Base-by-base conservation (phyloP, 1,140 invertebrate species). In the Heliconius melpomene region DNA sequence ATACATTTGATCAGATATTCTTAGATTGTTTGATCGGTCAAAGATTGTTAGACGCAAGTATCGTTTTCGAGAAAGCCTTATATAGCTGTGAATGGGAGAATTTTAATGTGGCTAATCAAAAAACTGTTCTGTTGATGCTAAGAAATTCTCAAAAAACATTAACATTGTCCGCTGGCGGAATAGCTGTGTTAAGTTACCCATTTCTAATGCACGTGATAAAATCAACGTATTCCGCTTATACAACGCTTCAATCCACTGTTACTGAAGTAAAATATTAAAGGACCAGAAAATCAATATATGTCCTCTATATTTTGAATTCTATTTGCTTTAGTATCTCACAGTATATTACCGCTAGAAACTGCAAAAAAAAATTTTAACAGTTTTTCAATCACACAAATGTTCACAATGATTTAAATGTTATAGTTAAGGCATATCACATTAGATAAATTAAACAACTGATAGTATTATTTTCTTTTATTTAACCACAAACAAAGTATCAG, bases 81-180 rank as follows among this genome's bases (percentile, higher is more conserved):
- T 93, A 91, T 54, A 80, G 81, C 46, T 89, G 89, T 26, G 83
- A 87, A 75, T 93, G 91, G 91, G 90, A 93, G 74, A 86, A 87
- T 40, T 92, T 88, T 70, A 77, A 88, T 79, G 79, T 74, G 0
- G 36, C 77, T 0, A 91, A 91, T 57, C 88, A 82, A 84, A 91
- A 83, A 75, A 89, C 84, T 13, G 84, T 92, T 3, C 54, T 86
- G 26, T 50, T 90, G 50, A 87, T 92, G 52, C 72, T 91, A 9
- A 83, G 83, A 74, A 89, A 84, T 80, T 85, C 90, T 3, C 90
- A 93, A 77, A 91, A 89, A 76, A 87, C 86, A 0, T 74, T 89
- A 76, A 82, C 74, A 18, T 46, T 92, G 29, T 88, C 91, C 9
- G 91, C 90, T 3, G 91, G 89, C 7, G 89, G 90, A 13, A 77